phyloP scores from a whole-genome alignment of 2,888 invertebrate species.

The Globia sparganii region DNA sequence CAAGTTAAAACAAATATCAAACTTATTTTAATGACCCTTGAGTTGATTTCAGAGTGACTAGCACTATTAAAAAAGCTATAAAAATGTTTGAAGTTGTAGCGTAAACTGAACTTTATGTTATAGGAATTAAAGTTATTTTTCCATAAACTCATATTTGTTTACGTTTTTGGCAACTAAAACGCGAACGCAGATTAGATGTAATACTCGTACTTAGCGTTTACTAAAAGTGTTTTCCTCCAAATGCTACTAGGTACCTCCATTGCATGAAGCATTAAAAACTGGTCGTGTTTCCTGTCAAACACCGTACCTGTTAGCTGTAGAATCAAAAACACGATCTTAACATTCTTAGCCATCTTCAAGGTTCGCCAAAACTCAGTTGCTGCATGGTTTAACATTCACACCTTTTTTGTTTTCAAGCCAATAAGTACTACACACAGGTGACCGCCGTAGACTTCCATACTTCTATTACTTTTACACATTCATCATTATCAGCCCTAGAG shows the following conservation, averaged over 20 bases:
- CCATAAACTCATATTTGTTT: too few relatives aligned
- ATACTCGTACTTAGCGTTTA: background rate
- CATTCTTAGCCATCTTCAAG: background rate
- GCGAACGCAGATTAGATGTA: too few relatives aligned
- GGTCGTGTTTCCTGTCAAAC: background rate
- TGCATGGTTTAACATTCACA: background rate
- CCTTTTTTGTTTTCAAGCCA: background rate
- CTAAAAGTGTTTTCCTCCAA: background rate
- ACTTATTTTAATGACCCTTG: too few relatives aligned
- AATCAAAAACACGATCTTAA: slow-evolving; percentile 3
- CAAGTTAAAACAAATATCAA: too few relatives aligned
- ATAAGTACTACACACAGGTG: background rate
- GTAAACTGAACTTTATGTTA: too few relatives aligned
- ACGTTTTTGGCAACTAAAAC: too few relatives aligned
- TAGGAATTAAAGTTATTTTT: too few relatives aligned
- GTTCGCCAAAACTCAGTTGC: background rate
- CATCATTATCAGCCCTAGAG: background rate
- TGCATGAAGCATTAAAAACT: slow-evolving; percentile 1
- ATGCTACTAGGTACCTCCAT: too few relatives aligned
- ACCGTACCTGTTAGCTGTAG: background rate
- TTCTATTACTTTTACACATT: background rate
- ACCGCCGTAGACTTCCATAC: background rate
- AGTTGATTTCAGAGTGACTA: too few relatives aligned
- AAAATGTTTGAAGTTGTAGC: too few relatives aligned
- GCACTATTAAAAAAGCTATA: too few relatives aligned